Percentiles rank a stretch among this genome's conserved stretches.
These are phyloP conservation scores for Porites cylindrica DNA, from an alignment of 92 coral and sea anemone species.

Conservation along the genomic window DNA sequence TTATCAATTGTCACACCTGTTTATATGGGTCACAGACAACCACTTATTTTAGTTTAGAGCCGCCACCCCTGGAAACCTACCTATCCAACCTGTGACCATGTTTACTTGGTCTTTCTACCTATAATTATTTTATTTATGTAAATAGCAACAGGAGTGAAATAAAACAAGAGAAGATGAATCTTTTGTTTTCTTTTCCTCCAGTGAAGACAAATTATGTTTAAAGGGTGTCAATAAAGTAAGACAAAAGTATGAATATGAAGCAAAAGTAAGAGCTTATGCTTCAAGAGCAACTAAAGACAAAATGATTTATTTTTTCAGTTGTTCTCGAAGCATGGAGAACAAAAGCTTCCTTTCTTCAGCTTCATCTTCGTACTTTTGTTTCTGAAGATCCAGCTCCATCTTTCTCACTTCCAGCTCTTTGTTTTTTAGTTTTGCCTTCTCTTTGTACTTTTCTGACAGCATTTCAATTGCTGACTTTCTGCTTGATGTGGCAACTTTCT, in stretches of 20 bases:
- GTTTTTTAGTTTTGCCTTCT: slow-evolving; percentile 64
- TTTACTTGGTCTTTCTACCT: slow-evolving; percentile 4
- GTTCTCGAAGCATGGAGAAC: slow-evolving; percentile 47
- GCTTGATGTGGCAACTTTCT: slow-evolving; percentile 38
- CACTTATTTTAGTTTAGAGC: slow-evolving; percentile 57
- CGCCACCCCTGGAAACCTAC: slow-evolving; percentile 50
- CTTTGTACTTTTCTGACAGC: slow-evolving; percentile 62
- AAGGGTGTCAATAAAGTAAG: slow-evolving; percentile 50
- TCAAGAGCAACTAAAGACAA: slow-evolving; percentile 44
- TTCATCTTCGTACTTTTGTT: slow-evolving; percentile 50
- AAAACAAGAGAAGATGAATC: slow-evolving; percentile 55
- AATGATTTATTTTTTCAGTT: slow-evolving; percentile 44
- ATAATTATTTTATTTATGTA: slow-evolving; percentile 34
- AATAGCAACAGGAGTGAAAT: slow-evolving; percentile 58
- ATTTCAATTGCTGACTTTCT: slow-evolving; percentile 54
- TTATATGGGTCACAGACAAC: slow-evolving; percentile 61
- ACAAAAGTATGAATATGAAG: slow-evolving; percentile 51
- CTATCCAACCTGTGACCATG: slow-evolving; percentile 13
- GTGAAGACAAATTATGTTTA: slow-evolving; percentile 43
- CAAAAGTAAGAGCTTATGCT: slow-evolving; percentile 47
- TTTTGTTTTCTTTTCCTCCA: slow-evolving; percentile 53
- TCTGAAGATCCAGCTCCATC: slow-evolving; percentile 66
- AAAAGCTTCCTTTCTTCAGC: slow-evolving; percentile 65
- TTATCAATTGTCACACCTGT: slow-evolving; percentile 60
- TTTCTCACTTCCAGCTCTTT: slow-evolving; percentile 61